Evolutionary conservation across 2,888 invertebrate genomes (phyloP).

Genomic region (Nematopogon swammerdamellus): DNA sequence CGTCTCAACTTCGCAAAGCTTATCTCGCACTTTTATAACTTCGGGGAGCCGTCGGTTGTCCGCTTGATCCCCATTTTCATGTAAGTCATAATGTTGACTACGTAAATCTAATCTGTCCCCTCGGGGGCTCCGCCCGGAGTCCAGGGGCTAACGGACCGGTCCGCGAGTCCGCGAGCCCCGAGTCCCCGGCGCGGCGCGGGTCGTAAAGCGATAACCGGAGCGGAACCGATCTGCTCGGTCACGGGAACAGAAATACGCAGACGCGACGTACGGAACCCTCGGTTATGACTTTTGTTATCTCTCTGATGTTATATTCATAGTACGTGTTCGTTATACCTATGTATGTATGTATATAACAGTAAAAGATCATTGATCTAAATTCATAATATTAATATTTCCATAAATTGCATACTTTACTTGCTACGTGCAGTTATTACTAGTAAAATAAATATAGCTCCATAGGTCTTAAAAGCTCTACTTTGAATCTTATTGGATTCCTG

Average conservation of each 20-base stretch:
- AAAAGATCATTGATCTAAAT: no score
- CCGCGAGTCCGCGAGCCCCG: no score
- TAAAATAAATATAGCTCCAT: no score
- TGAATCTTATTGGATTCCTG: no score
- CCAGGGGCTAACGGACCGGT: no score
- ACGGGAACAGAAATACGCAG: not conserved
- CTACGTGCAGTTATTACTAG: no score
- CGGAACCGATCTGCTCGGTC: not conserved
- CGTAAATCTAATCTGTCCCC: not conserved
- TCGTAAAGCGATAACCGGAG: not conserved
- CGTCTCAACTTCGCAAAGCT: not conserved
- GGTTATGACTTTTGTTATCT: not conserved
- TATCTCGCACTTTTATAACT: not conserved
- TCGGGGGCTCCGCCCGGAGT: not conserved
- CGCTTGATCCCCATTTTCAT: not conserved
- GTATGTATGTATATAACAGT: no score
- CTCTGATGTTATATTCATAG: not conserved
- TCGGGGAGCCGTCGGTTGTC: not conserved
- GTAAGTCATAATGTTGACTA: not conserved
- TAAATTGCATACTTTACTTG: no score
- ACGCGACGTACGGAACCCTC: not conserved
- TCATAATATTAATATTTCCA: no score
- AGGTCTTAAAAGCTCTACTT: no score
- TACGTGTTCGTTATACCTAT: no score
- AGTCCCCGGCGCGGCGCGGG: not conserved